Evolutionary conservation across 2,797 vertebrate species (phyloP), one percentile per base, ranked within the genome.

Genomic region (Spinibarbus caldwelli): DNA sequence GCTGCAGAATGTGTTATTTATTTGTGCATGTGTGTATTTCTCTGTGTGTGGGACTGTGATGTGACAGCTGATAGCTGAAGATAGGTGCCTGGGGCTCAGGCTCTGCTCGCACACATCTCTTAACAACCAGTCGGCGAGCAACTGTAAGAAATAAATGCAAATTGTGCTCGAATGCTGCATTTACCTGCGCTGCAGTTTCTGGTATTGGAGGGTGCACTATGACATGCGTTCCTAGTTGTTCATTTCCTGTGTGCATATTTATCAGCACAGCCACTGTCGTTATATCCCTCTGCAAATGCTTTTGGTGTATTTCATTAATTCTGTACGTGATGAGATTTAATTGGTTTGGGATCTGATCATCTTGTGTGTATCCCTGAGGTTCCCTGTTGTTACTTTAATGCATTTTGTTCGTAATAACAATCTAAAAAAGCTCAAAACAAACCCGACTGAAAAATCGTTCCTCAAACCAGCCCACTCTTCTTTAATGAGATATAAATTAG

Each of bases 1-100:
- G 41, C 83, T 68, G 78, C 72, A 81, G 57, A 62, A 76, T 87
- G 41, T 83, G 78, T 87, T 87, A 83, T 80, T 66, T 83, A 86
- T 76, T 47, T 62, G 47, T 38, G 68, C 80, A 64, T 87, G 75
- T 84, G 75, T 88, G 80, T 59, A 72, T 64, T 29, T 80, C 41
- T 73, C 66, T 72, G 21, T 83, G 80, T 86, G 80, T 64, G 75
- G 68, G 43, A 45, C 26, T 73, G 67, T 85, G 81, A 77, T 82
- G 73, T 78, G 75, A 78, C 81, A 68, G 73, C 31, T 83, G 85
- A 68, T 86, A 75, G 70, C 85, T 73, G 59, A 67, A 54, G 80
- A 82, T 78, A 78, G 72, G 23, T 80, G 72, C 82, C 34, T 12
- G 67, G 59, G 57, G 62, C 41, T 83, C 64, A 47, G 45, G 14